phyloP scores from a whole-genome alignment of 2,888 invertebrate genomes.

The Periphyllus acericola region DNA sequence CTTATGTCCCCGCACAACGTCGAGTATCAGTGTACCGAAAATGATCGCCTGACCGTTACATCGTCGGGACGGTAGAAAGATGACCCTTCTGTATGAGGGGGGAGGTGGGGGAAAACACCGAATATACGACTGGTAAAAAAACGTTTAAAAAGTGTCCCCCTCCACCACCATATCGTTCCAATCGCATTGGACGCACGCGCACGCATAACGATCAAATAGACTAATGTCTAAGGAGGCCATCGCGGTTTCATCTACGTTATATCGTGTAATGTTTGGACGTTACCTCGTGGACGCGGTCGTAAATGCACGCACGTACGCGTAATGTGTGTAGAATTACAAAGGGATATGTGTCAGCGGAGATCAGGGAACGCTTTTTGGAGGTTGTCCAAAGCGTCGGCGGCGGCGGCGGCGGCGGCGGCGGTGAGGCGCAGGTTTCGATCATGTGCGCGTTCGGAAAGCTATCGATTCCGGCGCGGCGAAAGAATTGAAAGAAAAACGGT shows the following conservation, averaged over 20 bases:
- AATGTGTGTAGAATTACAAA: background rate
- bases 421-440: background rate
- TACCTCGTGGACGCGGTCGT: background rate
- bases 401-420: too few relatives aligned
- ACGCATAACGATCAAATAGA: too few relatives aligned
- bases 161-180: background rate
- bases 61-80: background rate
- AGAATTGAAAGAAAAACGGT: background rate
- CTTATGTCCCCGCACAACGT: background rate
- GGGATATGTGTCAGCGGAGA: background rate
- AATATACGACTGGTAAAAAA: background rate
- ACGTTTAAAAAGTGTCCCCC: background rate
- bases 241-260: too few relatives aligned
- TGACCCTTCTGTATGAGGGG: too few relatives aligned
- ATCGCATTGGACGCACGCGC: too few relatives aligned
- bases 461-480: background rate
- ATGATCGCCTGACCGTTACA: background rate
- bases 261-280: too few relatives aligned
- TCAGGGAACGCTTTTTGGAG: conserved; percentile 10
- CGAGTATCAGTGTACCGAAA: background rate
- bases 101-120: background rate
- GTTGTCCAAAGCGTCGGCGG: conserved; percentile 1
- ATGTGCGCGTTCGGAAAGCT: background rate
- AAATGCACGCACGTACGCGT: too few relatives aligned
- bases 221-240: too few relatives aligned